These are phyloP conservation scores for Meandrusa payeni DNA, from an alignment of 2,888 invertebrate genomes.

Conservation along the genomic window DNA sequence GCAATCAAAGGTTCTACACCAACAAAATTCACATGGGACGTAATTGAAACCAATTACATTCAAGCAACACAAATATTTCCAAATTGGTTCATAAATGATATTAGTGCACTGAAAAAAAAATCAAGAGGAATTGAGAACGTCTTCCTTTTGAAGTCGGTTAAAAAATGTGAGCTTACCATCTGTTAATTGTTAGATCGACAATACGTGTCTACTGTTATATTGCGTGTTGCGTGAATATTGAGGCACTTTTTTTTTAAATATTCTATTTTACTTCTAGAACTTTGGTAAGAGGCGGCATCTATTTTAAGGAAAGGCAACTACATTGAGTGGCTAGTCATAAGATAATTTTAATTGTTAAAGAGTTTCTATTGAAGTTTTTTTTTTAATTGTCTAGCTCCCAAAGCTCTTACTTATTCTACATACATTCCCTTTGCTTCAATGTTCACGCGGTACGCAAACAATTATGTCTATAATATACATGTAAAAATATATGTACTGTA, in stretches of 20 bases:
- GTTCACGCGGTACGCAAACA: slow-evolving; percentile 31
- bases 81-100: no score
- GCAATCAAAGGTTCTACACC: no score
- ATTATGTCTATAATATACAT: slow-evolving; percentile 50
- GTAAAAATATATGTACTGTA: slow-evolving; percentile 49
- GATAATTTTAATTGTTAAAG: slow-evolving; percentile 9
- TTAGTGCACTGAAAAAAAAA: no score
- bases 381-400: slow-evolving; percentile 25
- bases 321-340: slow-evolving; percentile 23
- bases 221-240: slow-evolving; percentile 16
- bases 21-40: no score
- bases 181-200: no score
- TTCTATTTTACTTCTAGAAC: neutral
- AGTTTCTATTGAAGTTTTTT: slow-evolving; percentile 23
- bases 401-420: slow-evolving; percentile 37
- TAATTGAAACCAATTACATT: no score
- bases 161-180: no score
- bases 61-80: no score
- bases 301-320: slow-evolving; percentile 13
- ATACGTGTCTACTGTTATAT: neutral
- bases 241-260: slow-evolving; percentile 1
- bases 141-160: no score
- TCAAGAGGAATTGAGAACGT: no score
- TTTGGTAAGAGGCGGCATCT: neutral
- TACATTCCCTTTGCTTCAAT: slow-evolving; percentile 59